Evolutionary conservation across 92 coral and sea anemone genomes (phyloP).

Genomic region (Pocillopora grandis): DNA sequence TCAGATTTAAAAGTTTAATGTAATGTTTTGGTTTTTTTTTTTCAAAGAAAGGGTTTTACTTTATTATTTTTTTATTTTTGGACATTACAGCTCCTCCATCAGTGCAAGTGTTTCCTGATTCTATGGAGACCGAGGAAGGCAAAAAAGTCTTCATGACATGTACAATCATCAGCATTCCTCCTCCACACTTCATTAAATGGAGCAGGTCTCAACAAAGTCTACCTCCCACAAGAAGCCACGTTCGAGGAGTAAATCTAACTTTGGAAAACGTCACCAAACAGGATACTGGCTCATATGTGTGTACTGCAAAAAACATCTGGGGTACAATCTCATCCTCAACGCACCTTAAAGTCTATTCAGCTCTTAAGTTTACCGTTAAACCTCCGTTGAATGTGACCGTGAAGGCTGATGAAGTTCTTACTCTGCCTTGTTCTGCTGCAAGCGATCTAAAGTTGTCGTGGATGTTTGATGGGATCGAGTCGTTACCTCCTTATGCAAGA

Average conservation of each 20-base stretch:
- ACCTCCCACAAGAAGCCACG: not conserved
- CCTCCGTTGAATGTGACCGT: not conserved
- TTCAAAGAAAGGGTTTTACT: no score
- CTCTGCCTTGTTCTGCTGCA: conserved; percentile 4
- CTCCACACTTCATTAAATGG: conserved; percentile 5
- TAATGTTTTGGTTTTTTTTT: no score
- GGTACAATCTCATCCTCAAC: not conserved
- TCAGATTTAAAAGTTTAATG: no score
- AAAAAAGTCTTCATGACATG: not conserved
- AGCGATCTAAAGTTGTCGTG: conserved; percentile 7
- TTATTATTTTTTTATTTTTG: no score
- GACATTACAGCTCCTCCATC: not conserved
- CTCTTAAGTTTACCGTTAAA: not conserved
- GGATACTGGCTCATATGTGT: conserved; percentile 34
- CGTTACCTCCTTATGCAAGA: conserved; percentile 4
- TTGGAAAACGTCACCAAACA: not conserved
- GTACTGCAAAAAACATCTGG: conserved; percentile 33
- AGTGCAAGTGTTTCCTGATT: not conserved
- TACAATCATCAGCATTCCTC: not conserved
- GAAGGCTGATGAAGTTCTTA: not conserved
- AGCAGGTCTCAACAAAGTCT: conserved; percentile 4
- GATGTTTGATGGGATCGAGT: not conserved
- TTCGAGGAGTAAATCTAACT: not conserved
- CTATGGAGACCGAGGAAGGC: not conserved
- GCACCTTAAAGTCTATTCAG: not conserved